These are phyloP conservation scores for Halyomorpha halys DNA, from an alignment of 1,140 invertebrate species.

Conservation along the genomic window DNA sequence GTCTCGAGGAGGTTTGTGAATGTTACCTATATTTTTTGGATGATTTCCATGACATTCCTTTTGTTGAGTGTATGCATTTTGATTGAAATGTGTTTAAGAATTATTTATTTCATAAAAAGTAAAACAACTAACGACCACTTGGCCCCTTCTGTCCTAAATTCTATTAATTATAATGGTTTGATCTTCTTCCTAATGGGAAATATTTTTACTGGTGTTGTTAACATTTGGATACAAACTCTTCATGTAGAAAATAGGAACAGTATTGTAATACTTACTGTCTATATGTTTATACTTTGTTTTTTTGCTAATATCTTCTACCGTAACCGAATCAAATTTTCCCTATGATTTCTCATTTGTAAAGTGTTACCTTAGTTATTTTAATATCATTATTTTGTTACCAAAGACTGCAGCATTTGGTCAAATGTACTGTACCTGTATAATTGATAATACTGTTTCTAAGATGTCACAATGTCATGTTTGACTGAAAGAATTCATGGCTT, in stretches of 20 bases:
- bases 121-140: constrained; percentile 13
- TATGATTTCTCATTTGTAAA: constrained; percentile 10
- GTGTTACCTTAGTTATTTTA: no score
- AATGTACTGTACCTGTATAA: no score
- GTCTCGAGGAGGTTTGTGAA: constrained; percentile 65
- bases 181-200: constrained; percentile 68
- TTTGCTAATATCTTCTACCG: constrained; percentile 19
- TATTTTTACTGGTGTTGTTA: constrained; percentile 66
- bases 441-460: no score
- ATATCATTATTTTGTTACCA: no score
- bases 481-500: no score
- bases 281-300: constrained; percentile 41
- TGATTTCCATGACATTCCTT: constrained; percentile 45
- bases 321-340: constrained; percentile 24
- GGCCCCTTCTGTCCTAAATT: constrained; percentile 48
- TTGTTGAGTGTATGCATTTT: constrained; percentile 27
- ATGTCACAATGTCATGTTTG: no score
- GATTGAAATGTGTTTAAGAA: constrained; percentile 20
- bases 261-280: constrained; percentile 46
- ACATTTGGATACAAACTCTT: constrained; percentile 54
- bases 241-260: constrained; percentile 38
- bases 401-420: no score
- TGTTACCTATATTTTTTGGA: constrained; percentile 62
- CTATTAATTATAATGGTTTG: constrained; percentile 64
- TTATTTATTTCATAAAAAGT: background rate